These are phyloP conservation scores for Arenaria interpres DNA, from an alignment of 2,113 vertebrate species.

Conservation along the genomic window DNA sequence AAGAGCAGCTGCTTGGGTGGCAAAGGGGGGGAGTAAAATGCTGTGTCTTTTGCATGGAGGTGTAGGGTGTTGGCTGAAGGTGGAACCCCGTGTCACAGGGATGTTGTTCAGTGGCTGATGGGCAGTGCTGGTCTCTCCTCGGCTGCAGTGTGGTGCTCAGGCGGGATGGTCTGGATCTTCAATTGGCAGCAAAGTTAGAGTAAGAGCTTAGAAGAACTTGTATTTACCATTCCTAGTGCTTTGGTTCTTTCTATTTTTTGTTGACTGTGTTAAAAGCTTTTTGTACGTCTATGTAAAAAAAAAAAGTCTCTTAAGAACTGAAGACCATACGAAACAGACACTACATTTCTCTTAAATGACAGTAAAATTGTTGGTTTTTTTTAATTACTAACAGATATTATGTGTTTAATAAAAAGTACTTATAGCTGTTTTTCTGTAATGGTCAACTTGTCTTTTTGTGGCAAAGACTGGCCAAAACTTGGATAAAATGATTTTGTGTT, in stretches of 20 bases:
- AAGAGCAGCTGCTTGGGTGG: neutral
- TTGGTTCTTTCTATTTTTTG: neutral
- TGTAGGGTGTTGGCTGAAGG: neutral
- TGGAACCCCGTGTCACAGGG: accelerated
- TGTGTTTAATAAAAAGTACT: neutral
- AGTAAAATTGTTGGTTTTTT: neutral
- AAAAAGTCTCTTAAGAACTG: neutral
- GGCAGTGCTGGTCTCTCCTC: too few species aligned
- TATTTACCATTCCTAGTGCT: accelerated
- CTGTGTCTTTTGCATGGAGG: neutral
- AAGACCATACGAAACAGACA: neutral
- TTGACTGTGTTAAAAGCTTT: neutral
- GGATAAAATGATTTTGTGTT: neutral
- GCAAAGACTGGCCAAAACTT: neutral
- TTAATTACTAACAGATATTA: neutral
- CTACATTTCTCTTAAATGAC: neutral
- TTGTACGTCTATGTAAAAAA: too few species aligned
- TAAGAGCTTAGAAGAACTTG: neutral
- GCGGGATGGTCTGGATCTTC: neutral
- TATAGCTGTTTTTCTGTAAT: neutral
- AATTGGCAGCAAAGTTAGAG: neutral
- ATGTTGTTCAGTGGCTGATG: neutral
- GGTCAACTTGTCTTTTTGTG: neutral
- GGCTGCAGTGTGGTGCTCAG: too few species aligned
- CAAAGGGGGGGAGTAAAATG: neutral